phyloP scores from a whole-genome alignment of 2,797 vertebrate species.

The Serranus cabrilla region DNA sequence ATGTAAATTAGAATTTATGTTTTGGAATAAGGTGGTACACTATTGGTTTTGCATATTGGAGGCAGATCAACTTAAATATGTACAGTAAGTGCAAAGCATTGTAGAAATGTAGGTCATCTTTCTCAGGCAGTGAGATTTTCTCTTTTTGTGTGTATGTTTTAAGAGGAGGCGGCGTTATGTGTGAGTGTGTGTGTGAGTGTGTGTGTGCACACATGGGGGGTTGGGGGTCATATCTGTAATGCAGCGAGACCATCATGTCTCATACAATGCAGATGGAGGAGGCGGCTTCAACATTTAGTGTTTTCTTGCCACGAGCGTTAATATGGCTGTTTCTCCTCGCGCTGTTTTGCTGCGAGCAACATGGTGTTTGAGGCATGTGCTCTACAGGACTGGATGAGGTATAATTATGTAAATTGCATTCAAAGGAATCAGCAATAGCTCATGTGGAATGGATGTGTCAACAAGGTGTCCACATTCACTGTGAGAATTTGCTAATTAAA shows the following conservation, averaged over 20 bases:
- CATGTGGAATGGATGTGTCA: conserved; percentile 86
- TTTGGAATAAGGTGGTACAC: conserved; percentile 57
- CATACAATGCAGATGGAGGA: conserved; percentile 84
- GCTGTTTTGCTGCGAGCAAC: conserved; percentile 76
- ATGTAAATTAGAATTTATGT: conserved; percentile 76
- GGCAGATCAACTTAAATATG: conserved; percentile 75
- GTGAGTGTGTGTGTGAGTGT: conserved; percentile 29
- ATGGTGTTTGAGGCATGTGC: conserved; percentile 65
- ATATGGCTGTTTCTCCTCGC: conserved; percentile 79
- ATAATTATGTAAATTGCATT: conserved; percentile 86
- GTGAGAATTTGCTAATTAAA: conserved; percentile 84
- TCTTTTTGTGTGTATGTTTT: conserved; percentile 66
- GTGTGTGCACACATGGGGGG: conserved; percentile 26
- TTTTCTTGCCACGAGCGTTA: conserved; percentile 77
- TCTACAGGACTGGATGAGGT: conserved; percentile 74
- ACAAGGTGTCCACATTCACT: conserved; percentile 82
- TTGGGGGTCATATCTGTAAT: conserved; percentile 58
- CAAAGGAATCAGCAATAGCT: conserved; percentile 83
- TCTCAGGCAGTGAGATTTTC: conserved; percentile 60
- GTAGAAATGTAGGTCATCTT: conserved; percentile 81
- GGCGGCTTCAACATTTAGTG: conserved; percentile 77
- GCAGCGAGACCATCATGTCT: conserved; percentile 65
- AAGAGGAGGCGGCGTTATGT: conserved; percentile 44
- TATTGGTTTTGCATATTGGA: conserved; percentile 70
- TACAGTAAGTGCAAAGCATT: conserved; percentile 73